phyloP scores from a whole-genome alignment of 2,797 vertebrate genomes.

The Sebastes steindachneri region DNA sequence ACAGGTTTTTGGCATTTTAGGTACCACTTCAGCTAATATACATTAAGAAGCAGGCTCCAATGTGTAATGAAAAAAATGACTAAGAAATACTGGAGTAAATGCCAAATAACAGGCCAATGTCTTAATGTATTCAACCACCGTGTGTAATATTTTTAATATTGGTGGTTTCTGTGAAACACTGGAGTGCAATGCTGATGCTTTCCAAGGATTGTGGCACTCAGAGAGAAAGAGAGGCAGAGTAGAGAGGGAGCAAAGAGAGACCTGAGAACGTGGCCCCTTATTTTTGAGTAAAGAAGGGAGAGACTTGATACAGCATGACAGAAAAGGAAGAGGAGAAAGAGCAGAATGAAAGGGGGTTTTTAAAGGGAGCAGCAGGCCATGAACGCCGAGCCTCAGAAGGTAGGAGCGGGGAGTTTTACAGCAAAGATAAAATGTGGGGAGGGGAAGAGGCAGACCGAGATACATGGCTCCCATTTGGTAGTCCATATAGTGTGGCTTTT shows the following conservation, averaged over 20 bases:
- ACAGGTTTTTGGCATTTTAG: slow-evolving; percentile 62
- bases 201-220: slow-evolving; percentile 70
- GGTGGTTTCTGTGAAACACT: slow-evolving; percentile 51
- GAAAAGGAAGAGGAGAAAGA: slow-evolving; percentile 25
- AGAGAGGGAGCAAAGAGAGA: slow-evolving; percentile 28
- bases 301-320: slow-evolving; percentile 21
- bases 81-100: slow-evolving; percentile 58
- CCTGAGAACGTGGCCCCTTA: slow-evolving; percentile 62
- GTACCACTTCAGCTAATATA: slow-evolving; percentile 38
- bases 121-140: slow-evolving; percentile 25
- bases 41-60: slow-evolving; percentile 34
- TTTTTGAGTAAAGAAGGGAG: slow-evolving; percentile 40
- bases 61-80: slow-evolving; percentile 21
- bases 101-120: slow-evolving; percentile 48
- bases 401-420: slow-evolving; percentile 52
- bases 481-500: slow-evolving; percentile 62
- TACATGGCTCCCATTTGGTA: slow-evolving; percentile 49
- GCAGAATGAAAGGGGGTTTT: slow-evolving; percentile 37
- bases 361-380: slow-evolving; percentile 72
- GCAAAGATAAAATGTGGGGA: slow-evolving; percentile 52
- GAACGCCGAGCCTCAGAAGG: slow-evolving; percentile 38
- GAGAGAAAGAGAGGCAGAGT: slow-evolving; percentile 33
- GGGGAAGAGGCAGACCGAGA: slow-evolving; percentile 31
- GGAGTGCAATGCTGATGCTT: slow-evolving; percentile 64
- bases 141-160: slow-evolving; percentile 10